Conservation (phyloP, 2,888 invertebrate genomes). For the Luperina testacea region DNA sequence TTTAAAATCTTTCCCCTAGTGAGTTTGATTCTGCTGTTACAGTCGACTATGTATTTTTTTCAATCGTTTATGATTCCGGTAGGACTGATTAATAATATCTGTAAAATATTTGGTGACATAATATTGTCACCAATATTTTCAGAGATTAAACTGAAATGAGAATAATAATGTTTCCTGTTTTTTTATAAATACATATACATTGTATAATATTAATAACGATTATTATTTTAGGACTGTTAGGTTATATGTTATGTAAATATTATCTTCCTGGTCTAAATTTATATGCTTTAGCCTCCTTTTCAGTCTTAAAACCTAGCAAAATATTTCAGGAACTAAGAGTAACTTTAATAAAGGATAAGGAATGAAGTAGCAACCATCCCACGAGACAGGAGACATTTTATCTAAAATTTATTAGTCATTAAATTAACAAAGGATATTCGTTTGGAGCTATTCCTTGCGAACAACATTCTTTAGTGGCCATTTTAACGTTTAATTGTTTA, state of each 20-base stretch:
- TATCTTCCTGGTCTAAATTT: background rate
- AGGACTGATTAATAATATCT: background rate
- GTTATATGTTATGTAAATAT: background rate
- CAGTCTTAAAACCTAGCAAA: background rate
- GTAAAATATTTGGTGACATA: too few relatives aligned
- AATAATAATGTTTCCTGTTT: too few relatives aligned
- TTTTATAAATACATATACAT: too few relatives aligned
- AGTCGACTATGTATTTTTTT: background rate
- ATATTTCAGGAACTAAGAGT: slow-evolving; percentile 22
- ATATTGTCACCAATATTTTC: background rate
- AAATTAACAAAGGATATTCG: slow-evolving; percentile 61
- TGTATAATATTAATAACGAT: too few relatives aligned
- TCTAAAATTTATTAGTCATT: slow-evolving; percentile 68
- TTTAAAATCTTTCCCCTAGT: background rate
- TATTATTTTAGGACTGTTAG: background rate
- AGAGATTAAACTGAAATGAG: background rate
- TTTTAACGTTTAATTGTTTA: slow-evolving; percentile 60
- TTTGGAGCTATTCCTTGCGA: slow-evolving; percentile 50
- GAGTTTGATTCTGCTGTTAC: background rate
- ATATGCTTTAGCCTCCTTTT: background rate
- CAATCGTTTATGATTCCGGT: background rate
- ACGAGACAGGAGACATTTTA: slow-evolving; percentile 58
- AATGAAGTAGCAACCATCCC: slow-evolving; percentile 38
- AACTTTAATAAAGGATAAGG: slow-evolving; percentile 55
- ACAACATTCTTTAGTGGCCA: slow-evolving; percentile 54